Evolutionary conservation across 2,888 invertebrate genomes (phyloP), one percentile per base, ranked within the genome.

Genomic region (Cerastis leucographa): DNA sequence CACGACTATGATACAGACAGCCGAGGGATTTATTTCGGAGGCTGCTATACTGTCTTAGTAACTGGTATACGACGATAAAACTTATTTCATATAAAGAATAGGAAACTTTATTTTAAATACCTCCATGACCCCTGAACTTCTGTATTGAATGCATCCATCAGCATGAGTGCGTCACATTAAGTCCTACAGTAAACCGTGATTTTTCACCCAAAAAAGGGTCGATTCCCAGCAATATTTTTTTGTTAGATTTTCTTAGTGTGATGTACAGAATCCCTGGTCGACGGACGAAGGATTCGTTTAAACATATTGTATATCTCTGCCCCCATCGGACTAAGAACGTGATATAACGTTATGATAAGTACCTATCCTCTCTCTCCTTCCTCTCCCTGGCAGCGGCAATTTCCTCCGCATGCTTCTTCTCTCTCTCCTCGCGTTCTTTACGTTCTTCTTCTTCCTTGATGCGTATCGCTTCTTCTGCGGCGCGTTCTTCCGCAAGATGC

Each of bases 401-500:
- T 74, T 93, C 93, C 65, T 97, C 97, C 69, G 97, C 97, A 76
- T 97, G 98, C 6, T 97, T 96, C 83, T 97, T 97, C n/a, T 96
- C 92, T 9, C 97, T 96, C 84, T 97, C 97, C 71, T 95, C 96
- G 2, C 95, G 94, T 86, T 97, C 97, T 17, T 97, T 97, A 69
- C 97, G 97, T n/a, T 97, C 94, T 85, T 98, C 98, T 78, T 98
- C 98, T 78, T 98, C 98, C 78, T 97, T 97, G 62, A 97, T 95
- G 59, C 97, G 97, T 19, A 97, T 95, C 62, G 97, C 97, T 88
- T 98, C 98, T 78, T 97, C 97, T 14, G 97, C 97, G 42, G 97
- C 97, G 56, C 97, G 97, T 86, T 98, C 97, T 69, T 98, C 98
- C 22, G 98, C 97, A 69, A 97, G 98, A 74, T 98, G 98, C 89